A percentile compares a stretch with the other conserved stretches of the same genome.
These are phyloP conservation scores for Tipula confusa DNA, from an alignment of 2,888 invertebrate species.

Conservation along the genomic window DNA sequence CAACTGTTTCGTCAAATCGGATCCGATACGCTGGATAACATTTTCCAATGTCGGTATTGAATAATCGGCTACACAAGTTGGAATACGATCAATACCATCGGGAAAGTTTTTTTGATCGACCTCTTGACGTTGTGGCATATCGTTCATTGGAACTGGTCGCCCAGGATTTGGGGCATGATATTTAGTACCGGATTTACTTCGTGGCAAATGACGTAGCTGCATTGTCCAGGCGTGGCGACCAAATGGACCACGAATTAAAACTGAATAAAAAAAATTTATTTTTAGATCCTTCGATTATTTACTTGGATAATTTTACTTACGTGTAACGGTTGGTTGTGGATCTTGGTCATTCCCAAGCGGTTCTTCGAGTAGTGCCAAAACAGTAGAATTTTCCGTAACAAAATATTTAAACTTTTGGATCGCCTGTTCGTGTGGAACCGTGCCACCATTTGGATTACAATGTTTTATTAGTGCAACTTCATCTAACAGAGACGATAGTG, in stretches of 20 bases:
- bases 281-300: background rate
- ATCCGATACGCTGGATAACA: constrained; percentile 58
- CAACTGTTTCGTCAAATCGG: constrained; percentile 55
- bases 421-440: constrained; percentile 52
- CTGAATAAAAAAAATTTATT: constrained; percentile 54
- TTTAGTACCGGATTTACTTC: constrained; percentile 70
- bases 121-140: constrained; percentile 59
- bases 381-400: constrained; percentile 83
- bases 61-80: constrained; percentile 80
- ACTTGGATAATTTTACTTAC: constrained; percentile 43
- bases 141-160: constrained; percentile 72
- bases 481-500: constrained; percentile 80
- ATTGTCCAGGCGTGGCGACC: constrained; percentile 94
- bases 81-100: constrained; percentile 72
- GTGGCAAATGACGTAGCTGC: constrained; percentile 80
- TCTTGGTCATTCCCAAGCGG: constrained; percentile 90
- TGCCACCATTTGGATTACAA: constrained; percentile 59
- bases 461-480: constrained; percentile 77
- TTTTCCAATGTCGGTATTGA: constrained; percentile 86
- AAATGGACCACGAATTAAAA: constrained; percentile 87
- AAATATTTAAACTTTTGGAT: constrained; percentile 78
- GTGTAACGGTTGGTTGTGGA: constrained; percentile 83
- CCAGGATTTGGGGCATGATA: constrained; percentile 56
- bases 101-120: constrained; percentile 73
- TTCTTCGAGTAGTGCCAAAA: constrained; percentile 85